A percentile compares a stretch with the other conserved stretches of the same genome.
Evolutionary conservation across 2,113 vertebrate genomes (phyloP).

Genomic region (Chiloscyllium plagiosum): DNA sequence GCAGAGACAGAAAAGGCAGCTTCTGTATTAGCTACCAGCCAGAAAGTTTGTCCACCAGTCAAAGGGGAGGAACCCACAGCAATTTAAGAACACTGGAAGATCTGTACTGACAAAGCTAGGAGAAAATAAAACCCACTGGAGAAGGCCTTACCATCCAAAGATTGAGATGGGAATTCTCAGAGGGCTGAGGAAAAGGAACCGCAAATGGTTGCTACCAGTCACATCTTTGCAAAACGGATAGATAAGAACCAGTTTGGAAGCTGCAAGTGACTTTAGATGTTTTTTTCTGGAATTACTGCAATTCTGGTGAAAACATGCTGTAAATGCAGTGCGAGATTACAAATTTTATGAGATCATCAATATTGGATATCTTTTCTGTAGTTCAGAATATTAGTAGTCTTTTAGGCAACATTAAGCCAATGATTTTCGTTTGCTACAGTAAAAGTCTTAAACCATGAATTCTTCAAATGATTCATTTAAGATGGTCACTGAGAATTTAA

Average conservation of each 20-base stretch:
- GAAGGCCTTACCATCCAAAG: too few species aligned
- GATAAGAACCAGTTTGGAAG: background rate
- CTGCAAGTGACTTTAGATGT: background rate
- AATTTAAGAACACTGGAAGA: too few species aligned
- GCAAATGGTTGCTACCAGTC: background rate
- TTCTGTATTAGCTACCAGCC: too few species aligned
- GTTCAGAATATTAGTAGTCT: background rate
- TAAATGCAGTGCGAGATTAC: too few species aligned
- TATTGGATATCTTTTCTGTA: background rate
- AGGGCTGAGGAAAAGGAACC: background rate
- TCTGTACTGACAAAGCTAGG: too few species aligned
- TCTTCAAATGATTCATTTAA: background rate
- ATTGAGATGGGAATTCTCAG: background rate
- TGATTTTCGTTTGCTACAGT: background rate
- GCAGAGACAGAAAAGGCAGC: too few species aligned
- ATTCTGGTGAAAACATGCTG: too few species aligned
- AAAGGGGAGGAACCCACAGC: too few species aligned
- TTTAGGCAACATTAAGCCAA: background rate
- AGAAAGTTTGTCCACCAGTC: too few species aligned
- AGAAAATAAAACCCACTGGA: too few species aligned
- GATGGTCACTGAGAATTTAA: background rate
- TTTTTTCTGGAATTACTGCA: too few species aligned
- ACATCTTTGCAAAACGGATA: background rate
- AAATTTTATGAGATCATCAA: background rate
- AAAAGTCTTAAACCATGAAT: background rate